A percentile compares a stretch with the other conserved stretches of the same genome.
phyloP scores from a whole-genome alignment of 2,888 invertebrate species.

The Drosophila meridionalis region DNA sequence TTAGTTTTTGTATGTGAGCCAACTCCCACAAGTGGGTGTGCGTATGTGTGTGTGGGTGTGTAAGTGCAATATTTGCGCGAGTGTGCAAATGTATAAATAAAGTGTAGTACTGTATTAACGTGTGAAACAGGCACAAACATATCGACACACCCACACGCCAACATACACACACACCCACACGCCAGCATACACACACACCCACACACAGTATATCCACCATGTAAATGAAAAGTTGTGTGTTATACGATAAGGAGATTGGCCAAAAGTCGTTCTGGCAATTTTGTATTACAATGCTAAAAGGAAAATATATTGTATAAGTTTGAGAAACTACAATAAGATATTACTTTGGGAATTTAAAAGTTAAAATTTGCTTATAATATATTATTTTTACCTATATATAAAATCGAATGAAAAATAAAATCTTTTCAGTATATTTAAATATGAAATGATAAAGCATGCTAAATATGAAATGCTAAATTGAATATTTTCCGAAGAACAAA shows the following conservation, averaged over 20 bases:
- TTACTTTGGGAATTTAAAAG: neutral
- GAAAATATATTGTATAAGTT: neutral
- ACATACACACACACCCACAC: constrained; percentile 8
- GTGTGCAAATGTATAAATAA: constrained; percentile 52
- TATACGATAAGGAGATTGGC: neutral
- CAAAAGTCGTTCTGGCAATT: neutral
- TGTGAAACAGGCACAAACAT: constrained; percentile 14
- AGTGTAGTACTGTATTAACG: constrained; percentile 59
- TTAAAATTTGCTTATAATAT: too few species aligned
- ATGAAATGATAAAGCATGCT: neutral
- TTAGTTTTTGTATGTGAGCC: constrained; percentile 71
- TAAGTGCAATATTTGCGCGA: constrained; percentile 20
- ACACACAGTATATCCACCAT: constrained; percentile 10
- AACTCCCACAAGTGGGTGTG: constrained; percentile 18
- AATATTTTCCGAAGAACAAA: neutral
- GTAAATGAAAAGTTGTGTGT: constrained; percentile 32
- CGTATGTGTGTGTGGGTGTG: constrained; percentile 4
- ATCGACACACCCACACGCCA: constrained; percentile 7
- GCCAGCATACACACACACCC: constrained; percentile 1
- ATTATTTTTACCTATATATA: neutral
- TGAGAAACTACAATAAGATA: neutral
- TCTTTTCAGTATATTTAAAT: too few species aligned
- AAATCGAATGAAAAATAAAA: neutral
- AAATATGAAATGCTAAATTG: neutral
- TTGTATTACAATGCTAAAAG: neutral